A percentile compares a stretch with the other conserved stretches of the same genome.
Evolutionary conservation across 92 coral and sea anemone genomes (phyloP).

Genomic region (Phenganax marumi): DNA sequence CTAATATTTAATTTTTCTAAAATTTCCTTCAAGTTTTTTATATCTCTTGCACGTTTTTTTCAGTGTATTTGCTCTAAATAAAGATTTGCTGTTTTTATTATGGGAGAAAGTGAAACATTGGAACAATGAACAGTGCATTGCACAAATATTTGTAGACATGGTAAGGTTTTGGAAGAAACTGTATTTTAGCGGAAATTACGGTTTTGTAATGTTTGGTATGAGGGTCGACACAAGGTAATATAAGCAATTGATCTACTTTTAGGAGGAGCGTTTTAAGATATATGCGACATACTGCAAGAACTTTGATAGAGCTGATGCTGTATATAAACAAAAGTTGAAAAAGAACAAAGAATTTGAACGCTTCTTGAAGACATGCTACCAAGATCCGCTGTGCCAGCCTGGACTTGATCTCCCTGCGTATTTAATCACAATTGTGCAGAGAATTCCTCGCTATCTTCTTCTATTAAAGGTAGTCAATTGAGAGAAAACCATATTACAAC

Average conservation of each 20-base stretch:
- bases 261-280: conserved; percentile 62
- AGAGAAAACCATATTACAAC: too few species aligned
- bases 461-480: conserved; percentile 66
- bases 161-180: conserved; percentile 45
- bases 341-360: conserved; percentile 82
- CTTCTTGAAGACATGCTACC: conserved; percentile 81
- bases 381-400: conserved; percentile 85
- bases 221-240: too few species aligned
- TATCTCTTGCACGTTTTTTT: background rate
- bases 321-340: conserved; percentile 70
- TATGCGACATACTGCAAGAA: conserved; percentile 89
- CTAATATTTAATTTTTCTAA: too few species aligned
- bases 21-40: too few species aligned
- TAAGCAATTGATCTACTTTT: background rate
- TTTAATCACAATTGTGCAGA: conserved; percentile 88
- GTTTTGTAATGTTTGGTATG: background rate
- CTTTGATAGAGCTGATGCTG: conserved; percentile 76
- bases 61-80: conserved; percentile 74
- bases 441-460: conserved; percentile 92
- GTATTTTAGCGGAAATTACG: background rate
- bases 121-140: conserved; percentile 72
- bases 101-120: conserved; percentile 84
- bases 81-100: conserved; percentile 76
- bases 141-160: conserved; percentile 78
- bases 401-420: conserved; percentile 87